Evolutionary conservation across 2,797 vertebrate genomes (phyloP).

Genomic region (Scyliorhinus canicula): DNA sequence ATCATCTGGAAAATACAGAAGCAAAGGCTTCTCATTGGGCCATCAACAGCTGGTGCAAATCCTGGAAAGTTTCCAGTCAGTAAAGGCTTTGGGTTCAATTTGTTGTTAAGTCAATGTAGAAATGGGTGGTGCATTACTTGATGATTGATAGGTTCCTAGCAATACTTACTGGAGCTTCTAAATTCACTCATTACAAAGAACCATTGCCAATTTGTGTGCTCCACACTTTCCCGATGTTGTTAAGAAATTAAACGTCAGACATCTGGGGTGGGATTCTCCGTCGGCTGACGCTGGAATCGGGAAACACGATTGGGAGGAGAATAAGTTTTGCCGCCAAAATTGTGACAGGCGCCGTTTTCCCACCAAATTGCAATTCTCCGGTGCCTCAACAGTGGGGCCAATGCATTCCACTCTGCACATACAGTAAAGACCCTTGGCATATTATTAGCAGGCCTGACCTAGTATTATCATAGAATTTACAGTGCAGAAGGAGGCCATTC

Average conservation of each 20-base stretch:
- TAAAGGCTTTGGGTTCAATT: constrained; percentile 3
- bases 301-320: too few species aligned
- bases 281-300: too few species aligned
- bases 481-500: too few species aligned
- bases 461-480: too few species aligned
- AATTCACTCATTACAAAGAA: constrained; percentile 2
- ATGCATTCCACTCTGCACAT: too few species aligned
- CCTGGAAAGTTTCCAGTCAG: constrained; percentile 15
- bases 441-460: too few species aligned
- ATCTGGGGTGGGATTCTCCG: too few species aligned
- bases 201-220: background rate
- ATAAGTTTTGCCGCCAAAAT: too few species aligned
- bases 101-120: background rate
- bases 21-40: background rate
- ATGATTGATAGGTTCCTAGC: constrained; percentile 7
- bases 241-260: background rate
- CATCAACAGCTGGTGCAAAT: background rate
- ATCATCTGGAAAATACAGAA: background rate
- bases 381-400: too few species aligned
- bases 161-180: background rate
- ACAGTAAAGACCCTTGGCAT: too few species aligned
- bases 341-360: too few species aligned
- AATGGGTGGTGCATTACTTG: background rate
- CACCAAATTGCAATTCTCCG: too few species aligned
- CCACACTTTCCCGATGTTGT: background rate